A percentile compares a stretch with the other conserved stretches of the same genome.
phyloP scores from a whole-genome alignment of 1,140 invertebrate species.

The Euura saliciscinereae region DNA sequence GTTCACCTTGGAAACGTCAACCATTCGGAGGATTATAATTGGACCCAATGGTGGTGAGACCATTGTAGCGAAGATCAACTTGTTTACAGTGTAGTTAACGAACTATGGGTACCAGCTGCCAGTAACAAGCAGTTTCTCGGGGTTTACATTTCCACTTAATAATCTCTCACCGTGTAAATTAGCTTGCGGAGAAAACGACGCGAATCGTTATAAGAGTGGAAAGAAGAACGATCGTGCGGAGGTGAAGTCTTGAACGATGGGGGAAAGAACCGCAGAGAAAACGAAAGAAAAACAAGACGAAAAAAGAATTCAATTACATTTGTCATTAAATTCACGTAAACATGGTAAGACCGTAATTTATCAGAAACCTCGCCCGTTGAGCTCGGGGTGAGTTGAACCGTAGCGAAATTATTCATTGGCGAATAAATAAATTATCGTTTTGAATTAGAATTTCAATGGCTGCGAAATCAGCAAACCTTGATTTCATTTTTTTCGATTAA shows the following conservation, averaged over 20 bases:
- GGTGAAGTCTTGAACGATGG: too few relatives aligned
- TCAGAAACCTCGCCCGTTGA: neutral
- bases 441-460: neutral
- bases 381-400: neutral
- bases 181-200: too few relatives aligned
- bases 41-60: too few relatives aligned
- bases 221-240: too few relatives aligned
- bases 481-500: neutral
- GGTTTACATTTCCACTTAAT: too few relatives aligned
- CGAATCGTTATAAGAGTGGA: too few relatives aligned
- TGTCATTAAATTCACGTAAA: neutral
- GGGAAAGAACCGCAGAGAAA: neutral
- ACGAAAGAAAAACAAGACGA: neutral
- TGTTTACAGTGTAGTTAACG: neutral
- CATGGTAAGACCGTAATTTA: neutral
- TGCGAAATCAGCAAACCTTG: neutral
- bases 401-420: neutral
- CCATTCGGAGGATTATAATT: too few relatives aligned
- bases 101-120: too few relatives aligned
- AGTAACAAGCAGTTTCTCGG: too few relatives aligned
- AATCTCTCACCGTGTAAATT: too few relatives aligned
- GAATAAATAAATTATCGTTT: neutral
- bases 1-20: too few relatives aligned
- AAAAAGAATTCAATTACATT: neutral
- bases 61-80: too few relatives aligned